Base-by-base conservation (phyloP, 2,113 vertebrate species). In the Orientallactaga bullata region DNA sequence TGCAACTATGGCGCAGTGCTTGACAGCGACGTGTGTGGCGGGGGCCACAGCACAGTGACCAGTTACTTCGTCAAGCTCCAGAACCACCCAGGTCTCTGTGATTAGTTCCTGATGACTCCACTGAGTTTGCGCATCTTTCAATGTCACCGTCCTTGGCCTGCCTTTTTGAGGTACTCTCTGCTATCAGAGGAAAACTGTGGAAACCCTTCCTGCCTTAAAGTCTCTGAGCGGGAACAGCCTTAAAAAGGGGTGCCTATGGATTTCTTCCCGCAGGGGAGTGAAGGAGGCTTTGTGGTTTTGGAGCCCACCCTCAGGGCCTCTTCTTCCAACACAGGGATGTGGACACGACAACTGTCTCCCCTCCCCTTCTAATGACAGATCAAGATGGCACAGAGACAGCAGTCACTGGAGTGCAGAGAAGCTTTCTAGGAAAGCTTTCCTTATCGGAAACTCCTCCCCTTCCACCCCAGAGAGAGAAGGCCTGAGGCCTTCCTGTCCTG, bases 391-490 rank as follows among this genome's bases (percentile, higher is more conserved):
- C 35, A 30, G 58, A 60, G 77, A 35, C 37, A 13, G 65, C 23
- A 28, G 47, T 17, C 26, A 35, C 0, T 2, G 65, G 23, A 30
- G 32, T 37, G 42, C 23, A 2, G 0, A 28, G 81, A 63, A n/a
- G 5, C 17, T 28, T 20, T 23, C 8, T 60, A 17, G 58, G 60
- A 66, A 78, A 18, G 17, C 16, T 72, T 30, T 39, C n/a, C 23
- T 87, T 32, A 11, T 72, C 78, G 42, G 42, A 47, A 47, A 47
- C 42, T 47, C 42, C 17, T 61, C 42, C 17, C 61, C 60, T 86
- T 20, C 30, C 5, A 35, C 35, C 76, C 20, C n/a, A n/a, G n/a
- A 11, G 12, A 30, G 0, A 0, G 47, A 26, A 24, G 21, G 0
- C 3, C 24, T 35, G 18, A 2, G 2, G 37, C 51, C 71, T 2